Conservation (phyloP, 2,888 invertebrate genomes). For the Ichneumon xanthorius region DNA sequence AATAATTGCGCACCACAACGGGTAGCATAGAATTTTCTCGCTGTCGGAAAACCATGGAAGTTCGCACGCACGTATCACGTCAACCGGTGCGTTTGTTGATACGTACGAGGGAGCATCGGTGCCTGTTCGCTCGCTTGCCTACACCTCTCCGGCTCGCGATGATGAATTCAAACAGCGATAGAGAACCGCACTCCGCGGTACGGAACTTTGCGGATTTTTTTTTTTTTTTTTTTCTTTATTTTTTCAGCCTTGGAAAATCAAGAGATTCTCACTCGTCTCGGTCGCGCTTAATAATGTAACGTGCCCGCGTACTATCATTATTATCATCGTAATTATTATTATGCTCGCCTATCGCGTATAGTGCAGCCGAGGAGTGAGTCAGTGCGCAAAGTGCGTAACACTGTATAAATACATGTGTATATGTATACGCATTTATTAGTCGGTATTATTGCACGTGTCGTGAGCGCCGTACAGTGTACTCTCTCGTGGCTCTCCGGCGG, state of each 20-base stretch:
- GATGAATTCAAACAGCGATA: conserved; percentile 16
- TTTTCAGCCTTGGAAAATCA: conserved; percentile 43
- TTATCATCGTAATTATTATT: conserved; percentile 14
- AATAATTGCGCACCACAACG: conserved; percentile 61
- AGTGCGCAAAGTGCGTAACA: conserved; percentile 62
- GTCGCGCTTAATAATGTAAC: conserved; percentile 40
- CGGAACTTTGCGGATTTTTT: conserved; percentile 47
- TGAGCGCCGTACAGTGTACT: conserved; percentile 21
- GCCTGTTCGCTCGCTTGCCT: conserved; percentile 35
- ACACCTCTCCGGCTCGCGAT: conserved; percentile 4
- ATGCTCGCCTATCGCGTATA: conserved; percentile 26
- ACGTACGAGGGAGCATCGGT: conserved; percentile 65
- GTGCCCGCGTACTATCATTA: conserved; percentile 9
- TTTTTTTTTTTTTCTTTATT: conserved; percentile 1
- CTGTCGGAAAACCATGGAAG: conserved; percentile 63
- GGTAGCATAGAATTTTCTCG: conserved; percentile 52
- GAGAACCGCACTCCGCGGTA: background rate
- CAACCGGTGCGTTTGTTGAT: conserved; percentile 50
- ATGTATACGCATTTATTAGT: conserved; percentile 20
- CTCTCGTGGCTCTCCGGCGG: conserved; percentile 9
- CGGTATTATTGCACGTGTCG: conserved; percentile 27
- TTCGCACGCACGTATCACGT: conserved; percentile 66
- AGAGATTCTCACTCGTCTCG: conserved; percentile 48
- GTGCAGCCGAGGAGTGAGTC: conserved; percentile 47
- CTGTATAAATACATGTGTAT: conserved; percentile 13